Evolutionary conservation across 2,113 vertebrate species (phyloP), one percentile per base, ranked within the genome.

Genomic region (Mystacornis crossleyi): DNA sequence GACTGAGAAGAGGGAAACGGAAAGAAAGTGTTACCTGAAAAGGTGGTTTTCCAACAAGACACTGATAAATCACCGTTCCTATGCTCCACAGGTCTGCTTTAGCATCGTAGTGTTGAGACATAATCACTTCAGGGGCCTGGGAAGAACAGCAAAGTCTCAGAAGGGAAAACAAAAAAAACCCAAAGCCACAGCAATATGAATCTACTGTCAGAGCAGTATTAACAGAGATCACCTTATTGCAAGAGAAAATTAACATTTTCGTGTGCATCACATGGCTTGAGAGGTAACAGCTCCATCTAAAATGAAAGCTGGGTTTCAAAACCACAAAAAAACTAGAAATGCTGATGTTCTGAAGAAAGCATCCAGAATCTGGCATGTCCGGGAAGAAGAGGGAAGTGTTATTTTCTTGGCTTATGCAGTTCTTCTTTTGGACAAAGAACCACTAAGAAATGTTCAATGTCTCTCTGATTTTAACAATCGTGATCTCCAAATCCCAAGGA

Each of bases 71-170:
- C 65, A 99, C 99, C 1, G 99, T 99, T 80, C 99, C 99, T 75
- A 99, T 99, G 97, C 99, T 99, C 99, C 99, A 99, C 89, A 99
- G 97, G 97, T 99, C 99, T 12, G 99, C 99, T 97, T 99, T 99
- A 88, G 99, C 99, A 80, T 99, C 99, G 18, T 99, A 99, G 86
- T 99, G 99, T 95, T 99, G 99, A 80, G 99, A 99, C 99, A 99
- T 99, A 81, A 99, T 99, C 85, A 99, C 99, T 96, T 99, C 99
- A 29, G 99, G 99, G 84, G 99, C 99, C 99, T 99, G 95, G 42
- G 85, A 90, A 90, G 70, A 43, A 77, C 40, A 85, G 55, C 85
- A 80, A 73, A 71, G 50, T 92, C 54, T 94, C 86, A 85, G 64
- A 84, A 89, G 21, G 61, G 14, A 69, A 64, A 78, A 33, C 6